A percentile compares a stretch with the other conserved stretches of the same genome.
phyloP scores from a whole-genome alignment of 2,113 vertebrate species.

The Merops nubicus region DNA sequence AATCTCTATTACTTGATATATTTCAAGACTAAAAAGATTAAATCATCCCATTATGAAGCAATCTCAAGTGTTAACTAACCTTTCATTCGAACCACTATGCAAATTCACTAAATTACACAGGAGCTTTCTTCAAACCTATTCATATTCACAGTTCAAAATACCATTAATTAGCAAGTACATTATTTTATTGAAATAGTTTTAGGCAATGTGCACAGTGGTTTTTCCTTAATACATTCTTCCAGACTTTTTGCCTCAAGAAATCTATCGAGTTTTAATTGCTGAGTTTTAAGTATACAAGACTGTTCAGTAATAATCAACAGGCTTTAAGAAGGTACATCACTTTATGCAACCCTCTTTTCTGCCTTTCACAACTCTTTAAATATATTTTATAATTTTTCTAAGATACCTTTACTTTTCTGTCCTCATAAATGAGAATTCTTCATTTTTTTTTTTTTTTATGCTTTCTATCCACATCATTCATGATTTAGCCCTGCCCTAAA shows the following conservation, averaged over 20 bases:
- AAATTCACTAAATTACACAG: background rate
- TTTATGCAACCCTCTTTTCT: background rate
- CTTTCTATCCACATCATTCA: background rate
- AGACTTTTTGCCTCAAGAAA: background rate
- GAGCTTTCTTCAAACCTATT: background rate
- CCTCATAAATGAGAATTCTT: background rate
- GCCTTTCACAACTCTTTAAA: background rate
- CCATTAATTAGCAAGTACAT: background rate
- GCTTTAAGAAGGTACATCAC: background rate
- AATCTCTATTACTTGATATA: background rate
- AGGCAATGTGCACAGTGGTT: background rate
- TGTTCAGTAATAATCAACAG: background rate
- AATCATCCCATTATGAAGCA: background rate
- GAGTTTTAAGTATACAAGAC: background rate
- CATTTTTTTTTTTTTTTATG: background rate
- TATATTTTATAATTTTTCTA: background rate
- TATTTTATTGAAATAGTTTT: background rate
- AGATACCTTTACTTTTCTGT: background rate
- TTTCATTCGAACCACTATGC: background rate
- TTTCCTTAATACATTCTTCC: background rate
- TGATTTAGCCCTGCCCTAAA: background rate
- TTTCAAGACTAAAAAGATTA: background rate
- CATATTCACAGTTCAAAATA: background rate
- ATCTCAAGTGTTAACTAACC: background rate
- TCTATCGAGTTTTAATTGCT: background rate